Base-by-base conservation (phyloP, 2,797 vertebrate species). In the Sebastes oblongus region DNA sequence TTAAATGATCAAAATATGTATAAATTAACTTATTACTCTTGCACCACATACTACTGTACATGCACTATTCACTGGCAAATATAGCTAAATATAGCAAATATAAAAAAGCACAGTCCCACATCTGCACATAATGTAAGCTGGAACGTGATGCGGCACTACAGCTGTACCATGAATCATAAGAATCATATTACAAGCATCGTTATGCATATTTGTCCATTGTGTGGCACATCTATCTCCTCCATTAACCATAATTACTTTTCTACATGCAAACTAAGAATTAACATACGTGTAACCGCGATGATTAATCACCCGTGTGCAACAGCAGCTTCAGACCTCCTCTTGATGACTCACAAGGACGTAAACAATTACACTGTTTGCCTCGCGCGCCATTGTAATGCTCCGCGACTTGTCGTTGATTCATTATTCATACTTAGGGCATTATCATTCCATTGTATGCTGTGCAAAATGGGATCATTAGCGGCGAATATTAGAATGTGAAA, bases 391-490 rank as follows among this genome's bases (percentile, higher is more conserved):
- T 86, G 84, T 82, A 84, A 91, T 80, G 70, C 90, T 80, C 81
- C 5, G 25, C 85, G 88, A 88, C 88, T 85, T 89, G 90, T 89
- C 81, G 68, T 84, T 66, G 88, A 92, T 92, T 94, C 93, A 94
- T 95, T 94, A 94, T 92, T 94, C 92, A 93, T 91, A 88, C 88
- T 92, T 88, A 91, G 75, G 58, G 72, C 83, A 80, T 93, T 94
- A 93, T 94, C 93, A 94, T 91, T 89, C 92, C 87, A 92, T 94
- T 94, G 92, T 94, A 84, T 77, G 85, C 82, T 0, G 71, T 84
- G 87, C 88, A 91, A 93, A 94, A 95, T 93, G 85, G 88, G 91
- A 92, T 94, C 91, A 92, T 95, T 95, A 94, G 88, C 55, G 70
- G 75, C 83, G 86, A 94, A 93, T 92, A 89, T 91, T 87, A 92